Base-by-base conservation (phyloP, 1,140 invertebrate genomes). In the Cotesia chilonis region DNA sequence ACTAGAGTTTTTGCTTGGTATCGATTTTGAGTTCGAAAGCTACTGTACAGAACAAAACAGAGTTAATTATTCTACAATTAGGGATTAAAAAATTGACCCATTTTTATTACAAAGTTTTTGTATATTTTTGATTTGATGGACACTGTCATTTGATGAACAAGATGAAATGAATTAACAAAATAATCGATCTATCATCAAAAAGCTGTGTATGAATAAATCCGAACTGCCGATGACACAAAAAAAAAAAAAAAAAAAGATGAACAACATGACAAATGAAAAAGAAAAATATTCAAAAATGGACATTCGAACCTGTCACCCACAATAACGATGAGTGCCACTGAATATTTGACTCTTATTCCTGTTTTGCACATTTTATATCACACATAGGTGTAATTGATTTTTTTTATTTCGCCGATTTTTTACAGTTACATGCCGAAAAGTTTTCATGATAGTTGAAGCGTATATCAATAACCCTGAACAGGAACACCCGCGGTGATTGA, bases 271-370 rank as follows among this genome's bases (percentile, higher is more conserved):
- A 20, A 52, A 66, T 47, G 9, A 35, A 47, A 20, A 52, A 66
- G 14, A 4, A 35, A 47, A 47, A 66, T 51, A 51, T 35, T 35
- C 41, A 52, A 55, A 66, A 66, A 66, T 66, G 64, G 41, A 14
- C 14, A 66, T n/a, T 66, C 47, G 36, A 51, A 66, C 6, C 64
- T 66, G 64, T 66, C 64, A 66, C 20, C 64, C 2, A 52, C 64
- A 66, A 28, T 51, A 41, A 41, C 61, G 12, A 64, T 12, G 20
- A 35, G 5, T n/a, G 12, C n/a, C 12, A n/a, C n/a, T 36, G 59
- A 9, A 28, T 36, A 28, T 35, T 36, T 20, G 6, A 10, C 4
- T 12, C 28, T 35, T 36, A 60, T 9, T 12, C 12, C 20, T 20
- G 7, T 60, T 35, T 20, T 35, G n/a, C 17, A 57, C 17, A n/a